Evolutionary conservation across 1,140 invertebrate genomes (phyloP), one percentile per base, ranked within the genome.

Genomic region (Condylostylus longicornis): DNA sequence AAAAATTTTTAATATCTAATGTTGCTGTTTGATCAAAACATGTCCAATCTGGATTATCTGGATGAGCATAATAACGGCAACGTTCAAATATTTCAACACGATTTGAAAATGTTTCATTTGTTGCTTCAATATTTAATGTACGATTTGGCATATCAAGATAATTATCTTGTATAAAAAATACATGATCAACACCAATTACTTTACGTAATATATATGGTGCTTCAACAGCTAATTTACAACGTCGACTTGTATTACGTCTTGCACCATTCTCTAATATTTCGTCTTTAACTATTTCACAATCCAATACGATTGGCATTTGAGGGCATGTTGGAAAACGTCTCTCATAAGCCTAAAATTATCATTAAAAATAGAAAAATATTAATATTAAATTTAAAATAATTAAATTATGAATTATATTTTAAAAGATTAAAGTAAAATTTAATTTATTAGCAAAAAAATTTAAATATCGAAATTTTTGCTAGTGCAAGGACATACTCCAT

Each of bases 201-300:
- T 95, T 96, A 65, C 94, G 95, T 31, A 97, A 71, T 20, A 97
- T 67, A 60, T 96, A 97, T 0, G 93, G 93, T 14, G 87, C 90
- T 42, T 97, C 93, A 0, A 96, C 84, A 50, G 88, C 86, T 15
- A 97, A 65, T 64, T 85, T 82, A 61, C 91, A 97, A 37, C 83
- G 72, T 38, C 93, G 66, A 48, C 90, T 86, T n/a, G 90, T 83
- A 33, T 80, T 72, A 52, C 82, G 70, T 44, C 80, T 67, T 3
- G 82, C 73, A 31, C 82, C 82, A 58, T 90, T 86, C 38, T 79
- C 71, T 45, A 74, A 74, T 46, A 75, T 76, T 41, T 72, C 75
- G 45, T 96, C 89, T 37, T 72, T 70, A 6, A 77, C 70, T 30
- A 93, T 74, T 45, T 88, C 81, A 58, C 87, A 91, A 31, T 88